Evolutionary conservation across 2,113 vertebrate genomes (phyloP), one percentile per base, ranked within the genome.

Genomic region (Oophaga pumilio): DNA sequence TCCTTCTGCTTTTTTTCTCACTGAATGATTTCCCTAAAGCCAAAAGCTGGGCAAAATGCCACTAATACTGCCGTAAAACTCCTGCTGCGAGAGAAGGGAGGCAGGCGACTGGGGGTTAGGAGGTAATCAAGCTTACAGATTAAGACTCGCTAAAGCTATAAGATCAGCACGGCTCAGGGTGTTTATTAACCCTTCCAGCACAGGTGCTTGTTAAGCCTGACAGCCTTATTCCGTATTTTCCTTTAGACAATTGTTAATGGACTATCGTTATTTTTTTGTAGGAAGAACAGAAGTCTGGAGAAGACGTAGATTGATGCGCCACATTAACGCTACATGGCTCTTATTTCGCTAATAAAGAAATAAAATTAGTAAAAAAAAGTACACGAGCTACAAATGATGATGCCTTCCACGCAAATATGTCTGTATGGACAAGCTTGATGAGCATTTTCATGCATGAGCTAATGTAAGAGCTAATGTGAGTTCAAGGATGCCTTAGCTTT

Each of bases 51-150:
- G 95, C 94, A 94, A 91, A 92, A 90, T 92, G 95, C 94, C 95
- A 95, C 95, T 94, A 95, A 94, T 94, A 92, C 93, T 76, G 88
- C 92, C 89, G 91, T 90, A 92, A 95, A 95, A 92, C 92, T 92
- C 92, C 91, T 8, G 59, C 90, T 91, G 92, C 0, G 91, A 87
- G 91, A 50, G 91, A 92, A 93, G 91, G 91, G 93, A 94, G 92
- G 92, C 90, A 91, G 92, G 93, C 92, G 93, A 92, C 89, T 90
- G 90, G 91, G 92, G 93, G 94, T 92, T 93, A 92, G 92, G 92
- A 94, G 94, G 93, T 95, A 95, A 96, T 96, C 95, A 95, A 96
- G 94, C 94, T 95, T 94, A 95, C 92, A 95, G 95, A 96, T 94
- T 96, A 96, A 95, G 93, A 93, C 91, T 94, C 86, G 52, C 92